These are phyloP conservation scores for Hylomyscus alleni DNA, from an alignment of 2,797 vertebrate species.

Conservation along the genomic window DNA sequence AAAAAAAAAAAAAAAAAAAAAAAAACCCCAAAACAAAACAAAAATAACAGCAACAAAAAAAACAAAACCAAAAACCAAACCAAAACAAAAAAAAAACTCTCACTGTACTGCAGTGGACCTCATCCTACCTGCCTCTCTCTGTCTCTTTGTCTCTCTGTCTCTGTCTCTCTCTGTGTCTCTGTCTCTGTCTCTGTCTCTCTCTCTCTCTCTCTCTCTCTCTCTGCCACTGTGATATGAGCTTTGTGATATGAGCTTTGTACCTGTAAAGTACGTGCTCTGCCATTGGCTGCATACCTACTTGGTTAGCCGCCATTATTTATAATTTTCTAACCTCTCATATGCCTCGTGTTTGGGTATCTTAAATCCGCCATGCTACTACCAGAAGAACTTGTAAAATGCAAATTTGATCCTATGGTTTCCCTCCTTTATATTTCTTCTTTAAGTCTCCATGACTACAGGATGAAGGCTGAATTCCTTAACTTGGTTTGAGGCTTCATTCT, in stretches of 20 bases:
- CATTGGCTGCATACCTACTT: background rate
- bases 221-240: background rate
- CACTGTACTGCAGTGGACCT: background rate
- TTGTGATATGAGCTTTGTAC: background rate
- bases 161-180: no score
- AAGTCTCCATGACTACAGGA: background rate
- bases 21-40: no score
- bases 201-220: no score
- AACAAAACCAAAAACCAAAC: no score
- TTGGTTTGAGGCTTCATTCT: background rate
- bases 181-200: background rate
- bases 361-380: slow-evolving; percentile 10
- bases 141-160: background rate
- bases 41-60: no score
- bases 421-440: slow-evolving; percentile 5
- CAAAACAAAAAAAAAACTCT: no score
- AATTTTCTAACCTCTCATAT: background rate
- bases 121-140: background rate
- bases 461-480: slow-evolving; percentile 10
- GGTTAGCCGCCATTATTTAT: background rate
- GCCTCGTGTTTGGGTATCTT: background rate
- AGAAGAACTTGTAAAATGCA: slow-evolving; percentile 55
- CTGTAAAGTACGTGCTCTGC: background rate
- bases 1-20: no score
- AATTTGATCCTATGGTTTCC: background rate